Evolutionary conservation across 1,140 invertebrate species (phyloP).

Genomic region (Panagrolaimus sp.): DNA sequence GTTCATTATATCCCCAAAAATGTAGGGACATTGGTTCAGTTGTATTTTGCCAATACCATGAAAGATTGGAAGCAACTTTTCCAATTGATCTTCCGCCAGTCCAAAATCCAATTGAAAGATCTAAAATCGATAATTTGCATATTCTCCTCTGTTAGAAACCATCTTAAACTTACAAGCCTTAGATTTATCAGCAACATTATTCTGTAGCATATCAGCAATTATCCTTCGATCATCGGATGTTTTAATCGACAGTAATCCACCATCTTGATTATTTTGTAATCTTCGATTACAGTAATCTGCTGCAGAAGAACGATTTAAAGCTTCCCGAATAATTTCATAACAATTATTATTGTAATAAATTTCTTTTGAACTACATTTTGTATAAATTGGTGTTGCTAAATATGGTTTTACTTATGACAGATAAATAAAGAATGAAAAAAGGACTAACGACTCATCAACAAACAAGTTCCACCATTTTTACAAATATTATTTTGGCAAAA

Average conservation of each 20-base stretch:
- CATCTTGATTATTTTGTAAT: background rate
- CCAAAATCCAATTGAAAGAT: slow-evolving; percentile 1
- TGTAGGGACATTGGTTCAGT: background rate
- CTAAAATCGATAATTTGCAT: background rate
- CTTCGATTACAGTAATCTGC: background rate
- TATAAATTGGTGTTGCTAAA: background rate
- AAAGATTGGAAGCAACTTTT: background rate
- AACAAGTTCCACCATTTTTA: slow-evolving; percentile 12
- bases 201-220: slow-evolving; percentile 4
- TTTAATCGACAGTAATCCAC: background rate
- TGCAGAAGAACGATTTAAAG: background rate
- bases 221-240: background rate
- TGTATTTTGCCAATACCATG: slow-evolving; percentile 10
- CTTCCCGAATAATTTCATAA: slow-evolving; percentile 7
- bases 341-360: background rate
- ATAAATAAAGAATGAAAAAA: background rate
- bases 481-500: slow-evolving; percentile 6
- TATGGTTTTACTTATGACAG: background rate
- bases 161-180: background rate
- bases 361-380: slow-evolving; percentile 9
- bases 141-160: background rate
- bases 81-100: background rate
- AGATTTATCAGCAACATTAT: slow-evolving; percentile 3
- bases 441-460: background rate
- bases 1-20: slow-evolving; percentile 3